phyloP scores from a whole-genome alignment of 92 coral and sea anemone species.

The Phenganax stokvisi region DNA sequence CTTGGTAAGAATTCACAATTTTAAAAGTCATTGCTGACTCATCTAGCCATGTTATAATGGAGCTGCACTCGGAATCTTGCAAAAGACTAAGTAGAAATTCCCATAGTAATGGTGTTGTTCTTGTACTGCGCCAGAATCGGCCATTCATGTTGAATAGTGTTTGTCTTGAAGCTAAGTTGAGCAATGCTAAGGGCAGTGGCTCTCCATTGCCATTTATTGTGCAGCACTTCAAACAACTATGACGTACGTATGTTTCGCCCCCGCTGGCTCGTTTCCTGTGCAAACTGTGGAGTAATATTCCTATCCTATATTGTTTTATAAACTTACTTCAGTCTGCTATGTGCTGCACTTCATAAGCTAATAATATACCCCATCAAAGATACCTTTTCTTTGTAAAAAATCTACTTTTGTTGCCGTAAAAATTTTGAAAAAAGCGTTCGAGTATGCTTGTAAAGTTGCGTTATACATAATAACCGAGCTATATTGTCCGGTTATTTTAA shows the following conservation, averaged over 20 bases:
- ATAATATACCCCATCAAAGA: no score
- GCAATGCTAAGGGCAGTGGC: neutral
- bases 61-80: conserved; percentile 71
- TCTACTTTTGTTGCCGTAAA: no score
- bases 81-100: conserved; percentile 82
- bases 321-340: no score
- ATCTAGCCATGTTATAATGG: conserved; percentile 81
- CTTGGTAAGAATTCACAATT: conserved; percentile 82
- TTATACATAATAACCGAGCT: no score
- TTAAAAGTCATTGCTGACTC: conserved; percentile 73
- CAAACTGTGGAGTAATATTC: no score
- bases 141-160: conserved; percentile 1
- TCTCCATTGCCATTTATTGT: neutral
- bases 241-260: conserved; percentile 2
- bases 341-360: no score
- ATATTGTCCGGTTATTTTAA: no score
- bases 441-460: no score
- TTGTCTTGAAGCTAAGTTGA: neutral
- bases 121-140: conserved; percentile 17
- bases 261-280: conserved; percentile 1
- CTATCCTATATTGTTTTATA: no score
- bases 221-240: neutral
- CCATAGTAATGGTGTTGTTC: conserved; percentile 58
- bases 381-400: no score
- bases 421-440: no score